phyloP scores from a whole-genome alignment of 37 sponge, comb jelly and placozoan species.

The Hormiphora californensis region DNA sequence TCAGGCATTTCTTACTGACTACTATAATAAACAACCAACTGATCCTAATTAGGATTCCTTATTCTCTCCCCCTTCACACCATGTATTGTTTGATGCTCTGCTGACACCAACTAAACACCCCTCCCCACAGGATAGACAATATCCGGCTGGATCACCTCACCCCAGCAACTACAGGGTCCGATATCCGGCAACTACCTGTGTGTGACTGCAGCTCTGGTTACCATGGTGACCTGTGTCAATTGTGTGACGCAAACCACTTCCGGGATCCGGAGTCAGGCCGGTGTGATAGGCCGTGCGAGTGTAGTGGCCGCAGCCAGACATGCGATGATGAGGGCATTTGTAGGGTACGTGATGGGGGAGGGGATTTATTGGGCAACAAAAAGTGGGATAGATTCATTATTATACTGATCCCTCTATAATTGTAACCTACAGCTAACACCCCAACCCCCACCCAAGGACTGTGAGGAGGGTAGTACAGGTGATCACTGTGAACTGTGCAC shows the following conservation, averaged over 20 bases:
- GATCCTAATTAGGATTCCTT: not conserved
- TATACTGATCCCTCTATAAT: not conserved
- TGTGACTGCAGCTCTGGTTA: not conserved
- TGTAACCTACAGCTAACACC: not conserved
- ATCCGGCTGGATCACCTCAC: not conserved
- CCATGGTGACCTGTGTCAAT: not conserved
- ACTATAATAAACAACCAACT: not conserved
- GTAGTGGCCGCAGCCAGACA: not conserved
- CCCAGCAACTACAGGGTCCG: not conserved
- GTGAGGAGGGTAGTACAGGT: not conserved
- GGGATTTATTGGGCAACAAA: no score
- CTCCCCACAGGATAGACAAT: not conserved
- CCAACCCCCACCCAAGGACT: not conserved
- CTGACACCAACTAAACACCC: not conserved
- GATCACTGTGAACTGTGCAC: not conserved
- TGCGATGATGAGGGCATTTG: conserved; percentile 5
- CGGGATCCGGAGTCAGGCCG: not conserved
- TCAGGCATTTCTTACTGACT: not conserved
- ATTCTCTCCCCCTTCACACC: not conserved
- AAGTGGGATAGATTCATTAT: not conserved
- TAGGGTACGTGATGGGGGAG: not conserved
- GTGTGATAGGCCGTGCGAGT: not conserved
- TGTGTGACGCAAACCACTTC: not conserved
- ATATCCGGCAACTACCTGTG: not conserved
- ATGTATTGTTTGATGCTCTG: not conserved